Conservation (phyloP, 37 sponge, comb jelly and placozoan species). For the Theonella swinhoei region DNA sequence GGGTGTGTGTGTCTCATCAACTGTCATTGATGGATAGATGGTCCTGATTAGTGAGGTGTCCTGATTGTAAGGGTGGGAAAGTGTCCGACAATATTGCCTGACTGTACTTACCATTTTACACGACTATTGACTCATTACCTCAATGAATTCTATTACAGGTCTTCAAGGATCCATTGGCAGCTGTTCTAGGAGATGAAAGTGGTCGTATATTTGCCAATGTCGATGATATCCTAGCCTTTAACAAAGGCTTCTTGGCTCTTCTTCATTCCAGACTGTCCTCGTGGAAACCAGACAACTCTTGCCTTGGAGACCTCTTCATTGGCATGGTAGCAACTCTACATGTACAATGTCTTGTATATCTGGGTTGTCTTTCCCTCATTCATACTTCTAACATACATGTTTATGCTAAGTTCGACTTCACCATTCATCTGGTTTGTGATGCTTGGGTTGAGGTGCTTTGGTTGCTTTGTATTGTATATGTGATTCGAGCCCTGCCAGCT, state of each 20-base stretch:
- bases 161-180: conserved; percentile 69
- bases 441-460: too few relatives aligned
- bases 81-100: neutral
- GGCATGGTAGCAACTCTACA: conserved; percentile 46
- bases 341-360: neutral
- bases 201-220: conserved; percentile 86
- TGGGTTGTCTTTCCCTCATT: neutral
- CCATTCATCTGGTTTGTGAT: too few relatives aligned
- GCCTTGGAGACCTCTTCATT: conserved; percentile 80
- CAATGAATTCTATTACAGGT: too few relatives aligned
- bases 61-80: neutral
- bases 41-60: too few relatives aligned
- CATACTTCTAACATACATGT: too few relatives aligned
- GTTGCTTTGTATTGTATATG: too few relatives aligned
- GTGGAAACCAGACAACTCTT: conserved; percentile 46
- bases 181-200: conserved; percentile 59
- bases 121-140: too few relatives aligned
- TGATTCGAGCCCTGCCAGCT: too few relatives aligned
- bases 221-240: conserved; percentile 76
- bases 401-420: too few relatives aligned
- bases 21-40: neutral
- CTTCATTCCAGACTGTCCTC: conserved; percentile 55
- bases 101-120: too few relatives aligned
- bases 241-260: conserved; percentile 65
- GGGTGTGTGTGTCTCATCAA: conserved; percentile 15